Conservation (phyloP, 2,888 invertebrate genomes). For the Pachycephus smyrnensis region DNA sequence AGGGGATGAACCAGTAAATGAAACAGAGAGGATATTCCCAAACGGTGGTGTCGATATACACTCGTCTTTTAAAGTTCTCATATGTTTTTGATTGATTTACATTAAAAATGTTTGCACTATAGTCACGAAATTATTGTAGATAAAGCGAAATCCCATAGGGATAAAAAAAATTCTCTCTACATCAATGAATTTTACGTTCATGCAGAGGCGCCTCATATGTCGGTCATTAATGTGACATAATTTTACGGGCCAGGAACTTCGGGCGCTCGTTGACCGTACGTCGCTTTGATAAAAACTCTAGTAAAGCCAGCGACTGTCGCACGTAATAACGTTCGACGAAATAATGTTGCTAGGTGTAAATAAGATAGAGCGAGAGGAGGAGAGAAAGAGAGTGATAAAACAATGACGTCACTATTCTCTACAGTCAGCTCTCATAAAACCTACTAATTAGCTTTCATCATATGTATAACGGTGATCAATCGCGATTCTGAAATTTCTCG, state of each 20-base stretch:
- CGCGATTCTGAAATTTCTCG: neutral
- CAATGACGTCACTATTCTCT: neutral
- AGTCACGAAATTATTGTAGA: neutral
- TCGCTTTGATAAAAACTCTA: neutral
- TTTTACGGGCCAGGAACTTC: constrained; percentile 29
- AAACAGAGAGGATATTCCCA: neutral
- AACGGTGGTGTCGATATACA: neutral
- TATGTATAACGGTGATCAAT: neutral
- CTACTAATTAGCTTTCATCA: neutral
- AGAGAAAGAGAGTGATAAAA: neutral
- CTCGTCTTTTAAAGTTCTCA: neutral
- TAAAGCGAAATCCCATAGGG: neutral
- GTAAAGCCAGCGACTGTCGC: neutral
- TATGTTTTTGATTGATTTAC: no score
- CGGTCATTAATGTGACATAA: constrained; percentile 39
- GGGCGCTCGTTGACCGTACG: neutral
- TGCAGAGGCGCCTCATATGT: constrained; percentile 16
- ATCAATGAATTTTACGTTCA: constrained; percentile 1
- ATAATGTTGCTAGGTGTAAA: neutral
- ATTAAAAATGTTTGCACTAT: no score
- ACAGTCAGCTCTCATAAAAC: neutral
- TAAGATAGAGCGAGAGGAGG: neutral
- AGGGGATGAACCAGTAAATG: neutral
- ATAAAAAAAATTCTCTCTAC: constrained; percentile 8
- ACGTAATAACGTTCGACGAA: neutral